Base-by-base conservation (phyloP, 2,888 invertebrate genomes). In the Protonemura montana region DNA sequence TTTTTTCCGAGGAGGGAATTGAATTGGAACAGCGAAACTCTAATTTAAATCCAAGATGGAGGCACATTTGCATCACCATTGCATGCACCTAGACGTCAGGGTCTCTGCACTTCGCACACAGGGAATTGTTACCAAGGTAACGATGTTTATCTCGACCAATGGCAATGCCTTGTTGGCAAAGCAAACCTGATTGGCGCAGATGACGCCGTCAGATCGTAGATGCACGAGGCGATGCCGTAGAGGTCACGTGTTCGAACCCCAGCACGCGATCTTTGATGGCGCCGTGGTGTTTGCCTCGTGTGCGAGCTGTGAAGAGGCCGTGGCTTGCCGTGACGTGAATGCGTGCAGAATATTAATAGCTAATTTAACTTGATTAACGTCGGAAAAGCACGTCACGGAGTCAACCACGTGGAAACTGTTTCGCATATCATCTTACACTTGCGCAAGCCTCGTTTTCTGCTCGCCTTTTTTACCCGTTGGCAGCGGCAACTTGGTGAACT, bases 1-100 rank as follows among this genome's bases (percentile, higher is more conserved):
- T n/a, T n/a, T n/a, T n/a, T n/a, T n/a, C n/a, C n/a, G n/a, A n/a
- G n/a, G n/a, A n/a, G n/a, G n/a, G n/a, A n/a, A n/a, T n/a, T n/a
- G n/a, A n/a, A n/a, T n/a, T n/a, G n/a, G n/a, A n/a, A n/a, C 78
- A 85, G 27, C 35, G 35, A 59, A 59, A 59, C 59, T 59, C 10
- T 59, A 41, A 41, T 41, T 41, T n/a, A n/a, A n/a, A n/a, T n/a
- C 35, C 35, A 35, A 35, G 35, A 35, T 35, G 35, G 35, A 3
- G 35, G 35, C 35, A 35, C 35, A 35, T 35, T 35, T 35, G 35
- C 35, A 35, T 35, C 3, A 10, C 35, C 3, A 35, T 35, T 6
- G 3, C 35, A 35, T 35, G 35, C 35, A 3, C 3, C 35, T 35
- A 35, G 35, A 6, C 35, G 35, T 35, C 35, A 35, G 5, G 35